Evolutionary conservation across 2,797 vertebrate genomes (phyloP).

Genomic region (Morelia viridis): DNA sequence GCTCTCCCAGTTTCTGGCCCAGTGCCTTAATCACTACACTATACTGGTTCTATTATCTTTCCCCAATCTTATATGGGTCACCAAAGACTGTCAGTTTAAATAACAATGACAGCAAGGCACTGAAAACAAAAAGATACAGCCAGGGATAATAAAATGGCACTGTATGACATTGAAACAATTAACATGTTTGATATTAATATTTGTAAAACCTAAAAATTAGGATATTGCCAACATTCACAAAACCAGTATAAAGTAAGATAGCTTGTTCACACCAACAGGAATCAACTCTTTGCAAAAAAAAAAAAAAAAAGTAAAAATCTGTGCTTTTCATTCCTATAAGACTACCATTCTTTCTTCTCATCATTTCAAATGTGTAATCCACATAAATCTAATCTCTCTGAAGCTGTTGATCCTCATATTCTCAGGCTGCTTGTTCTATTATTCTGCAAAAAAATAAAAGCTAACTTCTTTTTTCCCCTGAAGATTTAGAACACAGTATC

Average conservation of each 20-base stretch:
- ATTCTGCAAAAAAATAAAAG: not conserved
- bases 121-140: not conserved
- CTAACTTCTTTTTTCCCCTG: rapidly evolving
- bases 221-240: not conserved
- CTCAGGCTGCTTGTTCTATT: not conserved
- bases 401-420: not conserved
- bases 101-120: not conserved
- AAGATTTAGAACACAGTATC: rapidly evolving
- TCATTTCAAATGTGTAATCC: not conserved
- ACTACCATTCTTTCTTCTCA: not conserved
- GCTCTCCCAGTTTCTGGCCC: not conserved
- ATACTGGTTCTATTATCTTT: not conserved
- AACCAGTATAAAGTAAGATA: not conserved
- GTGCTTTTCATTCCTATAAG: not conserved
- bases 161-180: not conserved
- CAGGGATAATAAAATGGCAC: not conserved
- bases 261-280: not conserved
- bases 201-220: not conserved
- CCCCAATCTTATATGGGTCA: not conserved
- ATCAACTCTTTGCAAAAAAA: not conserved
- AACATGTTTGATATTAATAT: not conserved
- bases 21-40: not conserved
- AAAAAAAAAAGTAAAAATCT: not conserved
- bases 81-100: not conserved
- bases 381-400: not conserved